Conservation (phyloP, 2,888 invertebrate species). For the Eupithecia exiguata region DNA sequence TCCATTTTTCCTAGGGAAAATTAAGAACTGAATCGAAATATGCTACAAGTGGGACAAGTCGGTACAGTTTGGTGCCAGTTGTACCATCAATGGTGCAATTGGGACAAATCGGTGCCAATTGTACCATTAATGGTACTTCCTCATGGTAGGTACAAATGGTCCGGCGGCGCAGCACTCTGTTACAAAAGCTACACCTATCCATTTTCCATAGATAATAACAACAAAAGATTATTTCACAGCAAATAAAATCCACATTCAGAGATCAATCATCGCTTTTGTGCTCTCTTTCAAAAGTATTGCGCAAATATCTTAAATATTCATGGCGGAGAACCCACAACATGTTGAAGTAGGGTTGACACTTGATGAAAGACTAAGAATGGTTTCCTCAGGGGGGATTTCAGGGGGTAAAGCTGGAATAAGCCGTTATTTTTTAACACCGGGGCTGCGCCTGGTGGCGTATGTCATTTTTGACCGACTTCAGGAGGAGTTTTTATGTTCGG, state of each 20-base stretch:
- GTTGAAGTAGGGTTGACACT: conserved; percentile 12
- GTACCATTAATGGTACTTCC: too few relatives aligned
- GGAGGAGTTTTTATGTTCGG: too few relatives aligned
- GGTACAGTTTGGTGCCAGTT: too few relatives aligned
- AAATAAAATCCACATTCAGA: neutral
- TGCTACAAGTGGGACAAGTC: too few relatives aligned
- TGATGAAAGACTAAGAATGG: neutral
- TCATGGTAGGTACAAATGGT: too few relatives aligned
- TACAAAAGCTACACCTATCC: neutral
- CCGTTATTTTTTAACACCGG: neutral
- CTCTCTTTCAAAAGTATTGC: conserved; percentile 14
- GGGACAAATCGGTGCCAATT: too few relatives aligned
- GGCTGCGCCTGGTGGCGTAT: neutral
- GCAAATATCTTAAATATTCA: conserved; percentile 21
- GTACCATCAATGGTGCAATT: too few relatives aligned
- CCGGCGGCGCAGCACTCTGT: too few relatives aligned
- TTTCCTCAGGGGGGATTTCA: too few relatives aligned
- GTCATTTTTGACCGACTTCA: neutral
- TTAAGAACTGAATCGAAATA: too few relatives aligned
- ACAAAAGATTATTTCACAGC: neutral
- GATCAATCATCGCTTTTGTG: conserved; percentile 16
- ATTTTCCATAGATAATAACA: neutral
- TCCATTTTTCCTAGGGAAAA: too few relatives aligned
- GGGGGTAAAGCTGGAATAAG: too few relatives aligned
- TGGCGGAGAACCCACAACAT: conserved; percentile 18